These are phyloP conservation scores for Ophion slaviceki DNA, from an alignment of 2,888 invertebrate species.

Conservation along the genomic window DNA sequence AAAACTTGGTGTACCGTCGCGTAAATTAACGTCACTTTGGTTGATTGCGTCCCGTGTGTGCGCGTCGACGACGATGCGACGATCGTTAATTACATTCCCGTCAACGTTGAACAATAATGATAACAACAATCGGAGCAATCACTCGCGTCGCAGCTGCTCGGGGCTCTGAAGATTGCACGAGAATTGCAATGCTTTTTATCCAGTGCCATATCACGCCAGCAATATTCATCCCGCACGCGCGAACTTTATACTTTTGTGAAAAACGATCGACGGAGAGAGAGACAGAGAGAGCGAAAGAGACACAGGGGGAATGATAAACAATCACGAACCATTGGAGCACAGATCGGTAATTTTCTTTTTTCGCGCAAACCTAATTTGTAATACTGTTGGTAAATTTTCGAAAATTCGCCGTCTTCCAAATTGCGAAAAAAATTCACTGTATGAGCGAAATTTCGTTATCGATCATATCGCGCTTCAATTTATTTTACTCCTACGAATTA, in stretches of 20 bases:
- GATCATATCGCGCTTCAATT: not conserved
- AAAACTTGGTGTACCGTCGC: not conserved
- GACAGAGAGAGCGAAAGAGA: not conserved
- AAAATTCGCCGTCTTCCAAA: not conserved
- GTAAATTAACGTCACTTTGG: not conserved
- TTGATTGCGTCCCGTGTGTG: not conserved
- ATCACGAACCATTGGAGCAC: slow-evolving; percentile 3
- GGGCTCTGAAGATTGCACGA: slow-evolving; percentile 39
- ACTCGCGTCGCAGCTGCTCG: slow-evolving; percentile 36
- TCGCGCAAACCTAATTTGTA: not conserved
- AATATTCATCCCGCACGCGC: slow-evolving; percentile 25
- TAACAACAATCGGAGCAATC: slow-evolving; percentile 24
- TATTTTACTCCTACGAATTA: not conserved
- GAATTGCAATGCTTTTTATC: slow-evolving; percentile 40
- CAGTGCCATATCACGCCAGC: slow-evolving; percentile 51
- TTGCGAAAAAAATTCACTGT: not conserved
- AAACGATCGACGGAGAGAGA: not conserved
- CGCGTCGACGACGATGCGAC: not conserved
- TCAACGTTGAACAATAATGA: slow-evolving; percentile 30
- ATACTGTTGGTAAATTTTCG: slow-evolving; percentile 14
- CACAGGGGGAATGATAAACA: not conserved
- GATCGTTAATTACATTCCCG: slow-evolving; percentile 32
- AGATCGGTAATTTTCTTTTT: not conserved
- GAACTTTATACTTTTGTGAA: slow-evolving; percentile 29
- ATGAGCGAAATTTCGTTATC: not conserved